These are phyloP conservation scores for Morone saxatilis DNA, from an alignment of 2,113 vertebrate species.

Conservation along the genomic window DNA sequence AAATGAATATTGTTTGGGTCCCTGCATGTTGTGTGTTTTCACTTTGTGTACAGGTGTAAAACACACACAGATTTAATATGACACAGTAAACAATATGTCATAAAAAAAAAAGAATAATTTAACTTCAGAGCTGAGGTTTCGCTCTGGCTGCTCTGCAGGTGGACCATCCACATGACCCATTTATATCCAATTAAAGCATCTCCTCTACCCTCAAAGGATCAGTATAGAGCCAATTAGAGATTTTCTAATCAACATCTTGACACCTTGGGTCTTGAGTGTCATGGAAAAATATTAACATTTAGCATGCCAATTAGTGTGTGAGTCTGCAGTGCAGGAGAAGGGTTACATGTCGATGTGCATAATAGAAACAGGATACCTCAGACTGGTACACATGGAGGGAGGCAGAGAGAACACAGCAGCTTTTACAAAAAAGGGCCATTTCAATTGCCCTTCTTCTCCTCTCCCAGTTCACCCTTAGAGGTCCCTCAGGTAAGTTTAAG, in stretches of 20 bases:
- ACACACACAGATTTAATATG: background rate
- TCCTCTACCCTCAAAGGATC: conserved; percentile 69
- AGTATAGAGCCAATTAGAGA: conserved; percentile 75
- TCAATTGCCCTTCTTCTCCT: conserved; percentile 66
- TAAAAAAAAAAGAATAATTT: conserved; percentile 23
- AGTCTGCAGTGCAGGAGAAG: conserved; percentile 51
- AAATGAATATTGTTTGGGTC: background rate
- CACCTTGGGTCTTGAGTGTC: conserved; percentile 75
- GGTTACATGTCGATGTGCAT: conserved; percentile 51
- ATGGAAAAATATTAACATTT: conserved; percentile 79
- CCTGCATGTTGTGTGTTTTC: background rate
- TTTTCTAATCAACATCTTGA: conserved; percentile 79
- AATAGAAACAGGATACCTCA: conserved; percentile 59
- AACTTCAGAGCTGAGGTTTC: conserved; percentile 23
- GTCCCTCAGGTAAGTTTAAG: conserved; percentile 83
- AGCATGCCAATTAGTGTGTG: conserved; percentile 77
- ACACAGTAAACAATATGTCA: conserved; percentile 20
- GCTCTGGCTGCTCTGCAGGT: conserved; percentile 52
- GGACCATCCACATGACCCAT: conserved; percentile 40
- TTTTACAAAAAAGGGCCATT: conserved; percentile 57
- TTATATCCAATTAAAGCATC: conserved; percentile 70
- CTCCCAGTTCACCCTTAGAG: conserved; percentile 56
- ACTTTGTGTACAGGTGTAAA: conserved; percentile 2
- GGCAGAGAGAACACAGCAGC: conserved; percentile 36
- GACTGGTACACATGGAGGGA: conserved; percentile 46